Conservation (phyloP, 2,797 vertebrate genomes). For the Gymnoscopelus microlampas region DNA sequence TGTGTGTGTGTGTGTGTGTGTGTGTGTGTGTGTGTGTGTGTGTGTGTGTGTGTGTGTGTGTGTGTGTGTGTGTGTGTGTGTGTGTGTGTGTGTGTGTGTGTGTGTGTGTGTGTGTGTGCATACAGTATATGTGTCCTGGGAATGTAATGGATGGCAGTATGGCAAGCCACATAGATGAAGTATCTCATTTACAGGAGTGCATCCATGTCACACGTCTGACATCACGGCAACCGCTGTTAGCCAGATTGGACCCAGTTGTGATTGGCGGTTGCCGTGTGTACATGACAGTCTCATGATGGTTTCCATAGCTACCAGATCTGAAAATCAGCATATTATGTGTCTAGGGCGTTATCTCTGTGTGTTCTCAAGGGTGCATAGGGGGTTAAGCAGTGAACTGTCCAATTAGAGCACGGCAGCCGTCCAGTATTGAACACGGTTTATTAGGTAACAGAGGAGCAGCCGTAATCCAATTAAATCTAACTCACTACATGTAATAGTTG, state of each 20-base stretch:
- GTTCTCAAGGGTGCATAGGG: not conserved
- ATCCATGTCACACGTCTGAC: constrained; percentile 14
- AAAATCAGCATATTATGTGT: constrained; percentile 47
- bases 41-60: not conserved
- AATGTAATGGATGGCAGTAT: no score
- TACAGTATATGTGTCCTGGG: no score
- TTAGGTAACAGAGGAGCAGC: constrained; percentile 24
- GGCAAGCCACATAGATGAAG: constrained; percentile 24
- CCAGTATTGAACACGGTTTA: constrained; percentile 31
- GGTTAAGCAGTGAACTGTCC: not conserved
- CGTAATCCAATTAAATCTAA: constrained; percentile 22
- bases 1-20: constrained; percentile 6
- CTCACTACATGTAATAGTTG: constrained; percentile 8
- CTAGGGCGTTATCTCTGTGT: constrained; percentile 35
- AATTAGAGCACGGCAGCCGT: constrained; percentile 28
- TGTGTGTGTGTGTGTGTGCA: not conserved
- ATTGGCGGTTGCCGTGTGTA: constrained; percentile 43
- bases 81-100: constrained; percentile 11
- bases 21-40: constrained; percentile 7
- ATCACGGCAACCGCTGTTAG: constrained; percentile 16
- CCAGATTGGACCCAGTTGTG: constrained; percentile 33
- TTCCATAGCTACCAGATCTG: constrained; percentile 44
- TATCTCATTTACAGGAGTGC: constrained; percentile 31
- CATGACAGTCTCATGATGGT: constrained; percentile 20
- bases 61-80: not conserved